Evolutionary conservation across 2,113 vertebrate species (phyloP).

Genomic region (Dicrurus megarhynchus): DNA sequence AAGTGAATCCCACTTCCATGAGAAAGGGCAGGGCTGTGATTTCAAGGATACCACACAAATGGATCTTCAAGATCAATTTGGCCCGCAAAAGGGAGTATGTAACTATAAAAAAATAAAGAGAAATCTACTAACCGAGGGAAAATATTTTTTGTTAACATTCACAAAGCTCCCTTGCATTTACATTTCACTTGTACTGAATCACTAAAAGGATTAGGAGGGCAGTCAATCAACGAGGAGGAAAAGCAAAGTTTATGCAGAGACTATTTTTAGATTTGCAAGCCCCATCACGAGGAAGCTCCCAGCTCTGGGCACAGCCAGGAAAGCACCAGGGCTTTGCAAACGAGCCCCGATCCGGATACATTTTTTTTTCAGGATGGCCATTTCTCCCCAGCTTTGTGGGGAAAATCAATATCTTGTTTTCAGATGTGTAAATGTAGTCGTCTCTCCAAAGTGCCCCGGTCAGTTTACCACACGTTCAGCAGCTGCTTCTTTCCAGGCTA

Average conservation of each 20-base stretch:
- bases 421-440: conserved; percentile 78
- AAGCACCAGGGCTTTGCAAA: neutral
- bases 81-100: neutral
- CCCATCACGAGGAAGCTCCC: neutral
- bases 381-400: conserved; percentile 65
- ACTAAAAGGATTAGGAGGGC: conserved; percentile 32
- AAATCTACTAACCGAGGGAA: neutral
- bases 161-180: neutral
- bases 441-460: conserved; percentile 80
- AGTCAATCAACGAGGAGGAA: neutral
- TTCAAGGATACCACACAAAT: neutral
- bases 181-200: conserved; percentile 4
- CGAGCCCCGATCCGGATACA: conserved; percentile 10
- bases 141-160: neutral
- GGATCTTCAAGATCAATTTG: neutral
- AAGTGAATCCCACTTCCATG: neutral
- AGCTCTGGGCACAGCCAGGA: neutral
- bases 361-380: conserved; percentile 55
- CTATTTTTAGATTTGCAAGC: conserved; percentile 18
- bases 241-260: neutral
- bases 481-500: conserved; percentile 94
- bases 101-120: neutral
- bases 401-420: conserved; percentile 83
- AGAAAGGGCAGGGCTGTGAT: neutral
- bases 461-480: conserved; percentile 87